Base-by-base conservation (phyloP, 2,797 vertebrate genomes). In the Macrochelys suwanniensis region DNA sequence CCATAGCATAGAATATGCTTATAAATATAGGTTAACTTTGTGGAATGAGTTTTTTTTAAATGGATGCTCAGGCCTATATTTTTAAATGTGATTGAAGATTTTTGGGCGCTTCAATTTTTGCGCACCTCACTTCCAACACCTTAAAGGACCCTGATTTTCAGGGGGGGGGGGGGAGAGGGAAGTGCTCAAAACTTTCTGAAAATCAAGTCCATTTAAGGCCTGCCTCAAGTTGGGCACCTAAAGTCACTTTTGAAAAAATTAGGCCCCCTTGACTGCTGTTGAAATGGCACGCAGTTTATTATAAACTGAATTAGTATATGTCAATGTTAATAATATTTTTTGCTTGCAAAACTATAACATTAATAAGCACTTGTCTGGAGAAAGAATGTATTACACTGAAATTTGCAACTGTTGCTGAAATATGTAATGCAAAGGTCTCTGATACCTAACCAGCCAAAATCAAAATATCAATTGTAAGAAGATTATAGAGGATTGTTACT, bases 341-440 rank as follows among this genome's bases (percentile, higher is more conserved):
- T 88, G 80, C 74, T 68, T 84, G 37, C 42, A 68, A 89, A 96
- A 84, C 5, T n/a, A 49, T 25, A 53, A 12, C 4, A 87, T 53
- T 71, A 74, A 74, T 13, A 42, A 76, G 5, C 2, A 0, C 42
- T 13, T 12, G 11, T 76, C 12, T 47, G 13, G 68, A 45, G 51
- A 76, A 37, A 15, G 19, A 91, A 53, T 33, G 42, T 13, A 50
- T 68, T 50, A 91, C 37, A 45, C 1, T 25, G 37, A 89, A 56
- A 47, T 82, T 94, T 95, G 77, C 65, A 68, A 84, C 89, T 82
- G 53, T 10, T 31, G 19, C 19, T 88, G 26, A 84, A 93, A 93
- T 6, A 89, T 5, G 65, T 88, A 90, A 92, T 84, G 0, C 81
- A n/a, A n/a, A 65, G 33, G 65, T 82, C 15, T 88, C 89, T 77